These are phyloP conservation scores for Uloborus diversus DNA, from an alignment of 1,140 invertebrate genomes.

Conservation along the genomic window DNA sequence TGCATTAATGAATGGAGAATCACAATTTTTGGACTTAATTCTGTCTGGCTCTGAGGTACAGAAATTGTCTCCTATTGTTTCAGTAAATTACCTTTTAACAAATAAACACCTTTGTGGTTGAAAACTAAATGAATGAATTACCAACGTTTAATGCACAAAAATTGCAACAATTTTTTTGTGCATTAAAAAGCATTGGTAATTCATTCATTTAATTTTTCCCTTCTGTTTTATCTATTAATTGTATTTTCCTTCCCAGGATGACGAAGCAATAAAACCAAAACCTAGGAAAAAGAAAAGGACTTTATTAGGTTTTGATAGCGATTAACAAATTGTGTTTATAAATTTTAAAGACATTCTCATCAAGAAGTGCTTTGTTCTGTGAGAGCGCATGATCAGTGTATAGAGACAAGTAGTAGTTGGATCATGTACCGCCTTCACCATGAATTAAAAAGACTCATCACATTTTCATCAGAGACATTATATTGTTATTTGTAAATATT, in stretches of 20 bases:
- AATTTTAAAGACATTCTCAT: slow-evolving; percentile 3
- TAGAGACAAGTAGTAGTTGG: slow-evolving; percentile 30
- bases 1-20: too few relatives aligned
- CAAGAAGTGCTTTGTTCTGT: slow-evolving; percentile 23
- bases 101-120: too few relatives aligned
- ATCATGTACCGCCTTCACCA: slow-evolving; percentile 31
- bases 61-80: too few relatives aligned
- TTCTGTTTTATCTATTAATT: too few relatives aligned
- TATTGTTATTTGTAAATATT: slow-evolving; percentile 56
- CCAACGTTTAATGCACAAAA: too few relatives aligned
- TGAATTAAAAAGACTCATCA: slow-evolving; percentile 14
- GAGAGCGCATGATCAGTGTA: slow-evolving; percentile 34
- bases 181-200: too few relatives aligned
- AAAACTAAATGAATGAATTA: too few relatives aligned
- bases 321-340: slow-evolving; percentile 69
- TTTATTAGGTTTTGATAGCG: slow-evolving; percentile 79
- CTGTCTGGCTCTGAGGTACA: too few relatives aligned
- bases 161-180: too few relatives aligned
- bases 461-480: slow-evolving; percentile 47
- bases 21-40: too few relatives aligned
- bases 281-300: slow-evolving; percentile 87
- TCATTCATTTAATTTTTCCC: too few relatives aligned
- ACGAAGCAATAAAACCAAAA: slow-evolving; percentile 84
- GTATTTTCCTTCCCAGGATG: slow-evolving; percentile 72
- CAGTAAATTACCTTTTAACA: too few relatives aligned